Base-by-base conservation (phyloP, 2,113 vertebrate species). In the Irena cyanogastra region DNA sequence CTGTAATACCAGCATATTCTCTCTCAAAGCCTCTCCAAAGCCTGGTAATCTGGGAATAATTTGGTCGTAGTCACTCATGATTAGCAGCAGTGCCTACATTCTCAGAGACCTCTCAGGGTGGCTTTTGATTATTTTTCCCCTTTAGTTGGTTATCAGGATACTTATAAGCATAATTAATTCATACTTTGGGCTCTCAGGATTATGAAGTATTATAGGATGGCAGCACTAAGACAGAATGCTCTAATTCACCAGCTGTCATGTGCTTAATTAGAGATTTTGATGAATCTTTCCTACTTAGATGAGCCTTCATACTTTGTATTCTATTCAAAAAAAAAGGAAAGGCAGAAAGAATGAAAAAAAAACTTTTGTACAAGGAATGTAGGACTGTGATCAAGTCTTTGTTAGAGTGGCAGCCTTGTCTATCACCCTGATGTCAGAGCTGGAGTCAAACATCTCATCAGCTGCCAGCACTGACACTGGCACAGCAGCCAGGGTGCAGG, bases 251-350 rank as follows among this genome's bases (percentile, higher is more conserved):
- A 98, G 97, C 98, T 98, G 98, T 96, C 96, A 94, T 97, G 97
- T 98, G 97, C 97, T 98, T 98, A 98, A 98, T 98, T 98, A 98
- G 97, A 98, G 97, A 97, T 97, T 97, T 90, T 96, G 93, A 98
- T 94, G 96, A 97, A 97, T 97, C 97, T 97, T 96, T 90, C 78
- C 95, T 96, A 85, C 97, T 96, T 93, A 96, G 94, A 94, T 53
- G 72, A 78, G 93, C 65, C 69, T 96, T 95, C 92, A 90, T 70
- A 49, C 53, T 93, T 81, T 27, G 49, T 72, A 63, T 44, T 89
- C 68, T 77, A 82, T 69, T 59, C 0, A 26, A 45, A 75, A 83
- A 83, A 53, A 30, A 28, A 21, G 3, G 12, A 4, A 47, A 50
- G 39, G 39, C 0, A 23, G 22, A 37, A 24, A 35, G 11, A 47